Evolutionary conservation across 2,113 vertebrate genomes (phyloP).

Genomic region (Polypterus bichir): DNA sequence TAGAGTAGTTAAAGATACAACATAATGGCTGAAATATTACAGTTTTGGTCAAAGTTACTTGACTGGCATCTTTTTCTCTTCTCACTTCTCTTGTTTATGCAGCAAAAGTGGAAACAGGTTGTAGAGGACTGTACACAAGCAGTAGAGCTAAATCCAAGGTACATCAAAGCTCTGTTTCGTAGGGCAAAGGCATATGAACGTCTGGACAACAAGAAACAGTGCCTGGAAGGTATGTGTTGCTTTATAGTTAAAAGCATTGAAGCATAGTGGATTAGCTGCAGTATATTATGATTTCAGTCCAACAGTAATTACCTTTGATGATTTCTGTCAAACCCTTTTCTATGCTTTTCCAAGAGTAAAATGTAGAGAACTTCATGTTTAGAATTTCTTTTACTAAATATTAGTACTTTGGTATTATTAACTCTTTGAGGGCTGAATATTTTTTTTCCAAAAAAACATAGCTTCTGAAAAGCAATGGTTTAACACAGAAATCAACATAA

Average conservation of each 20-base stretch:
- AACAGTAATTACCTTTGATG: no score
- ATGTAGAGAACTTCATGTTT: no score
- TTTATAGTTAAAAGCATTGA: neutral
- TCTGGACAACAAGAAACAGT: slow-evolving; percentile 92
- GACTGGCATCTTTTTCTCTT: neutral
- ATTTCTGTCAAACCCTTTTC: no score
- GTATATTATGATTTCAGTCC: neutral
- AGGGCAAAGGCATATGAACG: slow-evolving; percentile 90
- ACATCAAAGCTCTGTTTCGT: slow-evolving; percentile 92
- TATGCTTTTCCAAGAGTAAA: no score
- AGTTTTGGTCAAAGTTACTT: neutral
- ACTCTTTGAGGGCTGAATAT: no score
- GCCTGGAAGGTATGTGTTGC: slow-evolving; percentile 70
- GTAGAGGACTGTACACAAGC: slow-evolving; percentile 85
- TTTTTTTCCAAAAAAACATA: no score
- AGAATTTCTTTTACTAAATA: no score
- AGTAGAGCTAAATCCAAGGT: slow-evolving; percentile 86
- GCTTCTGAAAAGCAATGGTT: no score
- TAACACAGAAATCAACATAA: no score
- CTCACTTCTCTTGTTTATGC: slow-evolving; percentile 16
- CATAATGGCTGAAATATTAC: neutral
- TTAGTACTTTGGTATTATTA: no score
- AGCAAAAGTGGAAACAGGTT: slow-evolving; percentile 93
- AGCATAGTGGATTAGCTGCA: neutral
- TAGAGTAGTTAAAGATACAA: neutral